phyloP scores from a whole-genome alignment of 2,888 invertebrate species.

The Drosophila heteroneura region DNA sequence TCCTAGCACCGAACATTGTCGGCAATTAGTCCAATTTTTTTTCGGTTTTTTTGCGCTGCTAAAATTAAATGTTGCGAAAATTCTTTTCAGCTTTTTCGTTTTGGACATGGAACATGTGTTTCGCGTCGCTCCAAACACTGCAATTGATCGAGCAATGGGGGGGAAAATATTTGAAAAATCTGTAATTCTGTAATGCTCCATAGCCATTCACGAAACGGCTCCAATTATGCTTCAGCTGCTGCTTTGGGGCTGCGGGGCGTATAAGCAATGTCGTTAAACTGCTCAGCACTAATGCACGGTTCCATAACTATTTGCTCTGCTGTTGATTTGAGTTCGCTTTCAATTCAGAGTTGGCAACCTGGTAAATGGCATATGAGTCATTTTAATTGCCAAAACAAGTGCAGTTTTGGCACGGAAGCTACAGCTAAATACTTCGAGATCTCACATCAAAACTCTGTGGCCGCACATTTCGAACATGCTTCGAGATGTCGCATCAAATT shows the following conservation, averaged over 20 bases:
- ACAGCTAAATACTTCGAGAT: constrained; percentile 27
- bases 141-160: constrained; percentile 17
- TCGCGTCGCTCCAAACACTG: constrained; percentile 34
- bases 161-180: constrained; percentile 75
- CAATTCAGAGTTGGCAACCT: not conserved
- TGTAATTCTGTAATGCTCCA: constrained; percentile 70
- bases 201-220: constrained; percentile 65
- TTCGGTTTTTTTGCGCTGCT: constrained; percentile 52
- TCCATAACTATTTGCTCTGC: constrained; percentile 42
- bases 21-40: constrained; percentile 80
- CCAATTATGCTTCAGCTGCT: constrained; percentile 57
- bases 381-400: constrained; percentile 20
- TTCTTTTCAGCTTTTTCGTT: constrained; percentile 59
- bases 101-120: constrained; percentile 68
- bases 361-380: not conserved
- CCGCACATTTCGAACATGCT: constrained; percentile 34
- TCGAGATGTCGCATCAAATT: constrained; percentile 48
- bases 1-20: constrained; percentile 56
- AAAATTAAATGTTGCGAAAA: constrained; percentile 82
- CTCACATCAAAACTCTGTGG: constrained; percentile 51
- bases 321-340: constrained; percentile 7
- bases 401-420: constrained; percentile 50
- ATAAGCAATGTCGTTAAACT: constrained; percentile 66
- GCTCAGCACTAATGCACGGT: constrained; percentile 65
- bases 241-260: constrained; percentile 60